Percentiles rank a stretch among this genome's conserved stretches.
These are phyloP conservation scores for Psittacara wagleri DNA, from an alignment of 2,113 vertebrate genomes.

Conservation along the genomic window DNA sequence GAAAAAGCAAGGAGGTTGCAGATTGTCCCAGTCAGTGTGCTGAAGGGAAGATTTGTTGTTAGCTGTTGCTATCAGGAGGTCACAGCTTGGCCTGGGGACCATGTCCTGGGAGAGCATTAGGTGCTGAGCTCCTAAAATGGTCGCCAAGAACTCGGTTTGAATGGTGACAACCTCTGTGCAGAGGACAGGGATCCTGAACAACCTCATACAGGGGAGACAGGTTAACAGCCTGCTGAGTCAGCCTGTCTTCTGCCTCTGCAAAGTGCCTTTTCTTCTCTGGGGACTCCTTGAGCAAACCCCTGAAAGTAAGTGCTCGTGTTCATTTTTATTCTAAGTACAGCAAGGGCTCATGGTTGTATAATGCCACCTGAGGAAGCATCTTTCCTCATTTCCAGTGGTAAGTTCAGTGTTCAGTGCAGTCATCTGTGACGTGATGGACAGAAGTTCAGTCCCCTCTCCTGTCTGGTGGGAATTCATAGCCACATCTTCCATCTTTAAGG, in stretches of 20 bases:
- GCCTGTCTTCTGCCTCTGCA: neutral
- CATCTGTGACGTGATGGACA: neutral
- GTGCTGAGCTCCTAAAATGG: neutral
- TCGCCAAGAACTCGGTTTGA: neutral
- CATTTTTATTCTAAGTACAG: conserved; percentile 5
- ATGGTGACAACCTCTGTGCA: accelerated
- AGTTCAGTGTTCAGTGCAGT: neutral
- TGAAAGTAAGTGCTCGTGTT: neutral
- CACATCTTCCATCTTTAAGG: accelerated
- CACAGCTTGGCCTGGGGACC: neutral
- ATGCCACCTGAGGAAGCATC: neutral
- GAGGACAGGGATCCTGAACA: neutral
- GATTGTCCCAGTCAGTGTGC: neutral
- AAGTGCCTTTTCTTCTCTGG: neutral
- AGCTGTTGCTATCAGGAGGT: neutral
- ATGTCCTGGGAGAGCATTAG: neutral
- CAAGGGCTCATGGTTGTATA: neutral
- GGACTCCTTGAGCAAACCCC: neutral
- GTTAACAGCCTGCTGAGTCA: neutral
- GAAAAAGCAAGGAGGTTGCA: neutral
- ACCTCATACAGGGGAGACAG: neutral
- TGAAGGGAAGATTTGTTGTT: neutral
- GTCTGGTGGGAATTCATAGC: neutral
- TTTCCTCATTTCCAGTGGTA: neutral
- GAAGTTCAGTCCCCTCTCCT: neutral